Base-by-base conservation (phyloP, 2,113 vertebrate species). In the Dromiciops gliroides region DNA sequence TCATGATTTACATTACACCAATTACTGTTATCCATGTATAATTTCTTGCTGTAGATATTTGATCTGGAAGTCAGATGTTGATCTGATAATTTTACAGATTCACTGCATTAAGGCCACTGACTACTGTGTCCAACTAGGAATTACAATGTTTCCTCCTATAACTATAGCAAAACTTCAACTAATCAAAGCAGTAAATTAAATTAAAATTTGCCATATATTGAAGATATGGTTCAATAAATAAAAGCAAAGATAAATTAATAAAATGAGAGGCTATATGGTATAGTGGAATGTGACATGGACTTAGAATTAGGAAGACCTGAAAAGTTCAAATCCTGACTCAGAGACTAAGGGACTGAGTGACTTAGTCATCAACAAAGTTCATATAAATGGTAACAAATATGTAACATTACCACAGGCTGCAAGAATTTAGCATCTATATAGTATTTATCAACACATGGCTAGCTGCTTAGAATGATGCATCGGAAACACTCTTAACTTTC, bases 31-130 rank as follows among this genome's bases (percentile, higher is more conserved):
- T 83, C 16, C 16, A 83, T 19, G n/a, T 83, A 44, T 44, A 52
- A 92, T 89, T 49, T 92, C 16, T 67, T 95, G 49, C 9, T 89
- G 89, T 48, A 94, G 93, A 95, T 24, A 92, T 23, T 92, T 93
- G 50, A 90, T 48, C 75, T 8, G 92, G 92, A 94, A 96, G 31
- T 24, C 9, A 95, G 49, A 91, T 56, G 60, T 91, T 93, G 60
- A 94, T 3, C 44, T 94, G 25, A 89, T 48, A 0, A 8, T 91
- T 95, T 94, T 94, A 44, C 11, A 95, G 92, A 90, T 49, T 94
- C 23, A 91, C 25, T 94, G 93, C 89, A 23, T 22, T 90, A 48
- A 92, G 12, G 50, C 6, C 23, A 91, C 3, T 89, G n/a, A 93
- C 22, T 93, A 51, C 48, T 75, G 48, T 53, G 37, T 89, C 26